These are phyloP conservation scores for Strigops habroptila DNA, from an alignment of 2,113 vertebrate genomes.

Conservation along the genomic window DNA sequence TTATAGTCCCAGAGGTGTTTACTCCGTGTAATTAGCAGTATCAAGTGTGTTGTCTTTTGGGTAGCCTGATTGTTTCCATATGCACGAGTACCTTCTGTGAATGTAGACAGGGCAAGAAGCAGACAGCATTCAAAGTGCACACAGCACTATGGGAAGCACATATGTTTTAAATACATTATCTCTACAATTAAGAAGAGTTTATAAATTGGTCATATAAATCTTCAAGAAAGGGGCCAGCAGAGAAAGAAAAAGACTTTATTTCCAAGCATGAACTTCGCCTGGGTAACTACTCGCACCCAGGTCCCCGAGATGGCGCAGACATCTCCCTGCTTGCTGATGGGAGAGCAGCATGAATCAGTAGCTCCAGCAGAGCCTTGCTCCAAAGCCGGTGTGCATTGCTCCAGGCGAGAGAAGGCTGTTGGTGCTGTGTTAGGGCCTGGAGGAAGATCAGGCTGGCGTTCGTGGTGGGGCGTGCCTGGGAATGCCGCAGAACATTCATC, in stretches of 20 bases:
- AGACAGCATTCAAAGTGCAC: conserved; percentile 2
- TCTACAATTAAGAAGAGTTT: conserved; percentile 62
- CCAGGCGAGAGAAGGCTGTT: background rate
- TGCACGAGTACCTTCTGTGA: conserved; percentile 52
- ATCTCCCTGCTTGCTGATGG: background rate
- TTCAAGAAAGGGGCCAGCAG: background rate
- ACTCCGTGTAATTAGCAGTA: conserved; percentile 55
- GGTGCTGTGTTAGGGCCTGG: background rate
- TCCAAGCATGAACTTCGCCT: background rate
- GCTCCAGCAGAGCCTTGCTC: background rate
- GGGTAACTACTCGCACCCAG: background rate
- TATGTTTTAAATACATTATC: conserved; percentile 68
- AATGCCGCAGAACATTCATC: conserved; percentile 41
- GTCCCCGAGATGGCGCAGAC: background rate
- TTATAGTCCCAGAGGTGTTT: conserved; percentile 42
- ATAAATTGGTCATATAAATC: conserved; percentile 59
- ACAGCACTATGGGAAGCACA: background rate
- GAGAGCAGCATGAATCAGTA: background rate
- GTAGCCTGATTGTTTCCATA: conserved; percentile 70
- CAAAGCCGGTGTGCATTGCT: background rate
- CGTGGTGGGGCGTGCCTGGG: conserved; percentile 42
- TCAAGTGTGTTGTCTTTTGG: conserved; percentile 59
- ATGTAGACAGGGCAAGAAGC: background rate
- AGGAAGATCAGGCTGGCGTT: background rate
- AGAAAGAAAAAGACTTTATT: background rate